Conservation (phyloP, 2,113 vertebrate genomes). For the Psettodes erumei region DNA sequence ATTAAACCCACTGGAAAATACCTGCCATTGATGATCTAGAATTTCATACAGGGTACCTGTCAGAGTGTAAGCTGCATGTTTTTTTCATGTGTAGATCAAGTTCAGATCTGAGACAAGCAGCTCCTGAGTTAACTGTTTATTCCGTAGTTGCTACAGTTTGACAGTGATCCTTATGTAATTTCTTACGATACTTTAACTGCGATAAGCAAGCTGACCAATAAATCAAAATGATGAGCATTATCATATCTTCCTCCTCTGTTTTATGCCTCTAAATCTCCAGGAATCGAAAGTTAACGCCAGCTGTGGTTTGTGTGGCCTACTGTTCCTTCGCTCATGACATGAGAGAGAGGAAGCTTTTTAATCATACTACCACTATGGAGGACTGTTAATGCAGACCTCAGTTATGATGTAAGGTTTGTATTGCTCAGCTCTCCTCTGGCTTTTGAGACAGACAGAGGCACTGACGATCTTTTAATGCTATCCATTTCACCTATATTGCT, state of each 20-base stretch:
- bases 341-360: neutral
- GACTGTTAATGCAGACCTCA: neutral
- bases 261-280: neutral
- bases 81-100: neutral
- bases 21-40: no score
- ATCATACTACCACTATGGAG: neutral
- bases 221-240: no score
- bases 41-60: neutral
- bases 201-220: neutral
- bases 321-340: neutral
- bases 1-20: conserved; percentile 67
- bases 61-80: neutral
- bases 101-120: neutral
- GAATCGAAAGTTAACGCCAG: neutral
- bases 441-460: neutral
- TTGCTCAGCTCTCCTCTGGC: neutral
- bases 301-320: neutral
- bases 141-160: neutral
- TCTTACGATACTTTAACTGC: neutral
- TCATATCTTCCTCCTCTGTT: no score
- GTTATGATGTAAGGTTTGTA: neutral
- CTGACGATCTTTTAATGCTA: neutral
- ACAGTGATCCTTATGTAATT: neutral
- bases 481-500: conserved; percentile 15
- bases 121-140: no score